phyloP scores from a whole-genome alignment of 2,888 invertebrate species.

The Scaptomyza parva region DNA sequence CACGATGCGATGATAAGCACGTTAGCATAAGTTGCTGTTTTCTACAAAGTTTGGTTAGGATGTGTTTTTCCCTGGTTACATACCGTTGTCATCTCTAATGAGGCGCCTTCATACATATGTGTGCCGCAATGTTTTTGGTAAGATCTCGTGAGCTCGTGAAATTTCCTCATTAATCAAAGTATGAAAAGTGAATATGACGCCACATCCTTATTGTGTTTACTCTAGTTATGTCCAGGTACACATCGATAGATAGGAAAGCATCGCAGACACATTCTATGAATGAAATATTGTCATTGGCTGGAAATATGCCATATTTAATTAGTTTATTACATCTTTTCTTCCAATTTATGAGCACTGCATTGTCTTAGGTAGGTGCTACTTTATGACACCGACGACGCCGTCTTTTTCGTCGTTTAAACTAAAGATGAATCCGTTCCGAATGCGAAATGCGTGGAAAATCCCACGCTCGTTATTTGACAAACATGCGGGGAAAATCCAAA shows the following conservation, averaged over 20 bases:
- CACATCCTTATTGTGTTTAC: slow-evolving; percentile 61
- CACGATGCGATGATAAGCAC: slow-evolving; percentile 35
- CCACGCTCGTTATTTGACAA: slow-evolving; percentile 70
- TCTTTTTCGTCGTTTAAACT: slow-evolving; percentile 9
- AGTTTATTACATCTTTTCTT: slow-evolving; percentile 60
- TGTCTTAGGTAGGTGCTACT: slow-evolving; percentile 67
- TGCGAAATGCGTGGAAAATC: slow-evolving; percentile 59
- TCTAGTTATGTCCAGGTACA: slow-evolving; percentile 49
- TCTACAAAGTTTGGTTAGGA: slow-evolving; percentile 49
- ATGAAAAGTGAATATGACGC: slow-evolving; percentile 60
- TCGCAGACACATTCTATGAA: slow-evolving; percentile 63
- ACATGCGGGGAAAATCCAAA: slow-evolving; percentile 61
- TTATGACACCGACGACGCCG: slow-evolving; percentile 50
- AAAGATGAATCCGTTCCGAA: slow-evolving; percentile 31
- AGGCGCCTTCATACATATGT: slow-evolving; percentile 53
- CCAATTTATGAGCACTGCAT: slow-evolving; percentile 60
- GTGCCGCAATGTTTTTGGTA: slow-evolving; percentile 7
- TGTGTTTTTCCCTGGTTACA: slow-evolving; percentile 54
- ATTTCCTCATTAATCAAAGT: slow-evolving; percentile 69
- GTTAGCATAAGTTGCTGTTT: slow-evolving; percentile 14
- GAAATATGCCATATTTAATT: slow-evolving; percentile 59
- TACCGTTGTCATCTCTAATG: slow-evolving; percentile 52
- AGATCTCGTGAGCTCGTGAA: slow-evolving; percentile 27
- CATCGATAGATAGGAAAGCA: not conserved
- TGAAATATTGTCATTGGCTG: slow-evolving; percentile 48